Evolutionary conservation across 2,888 invertebrate genomes (phyloP).

Genomic region (Digitonthophagus gazella): DNA sequence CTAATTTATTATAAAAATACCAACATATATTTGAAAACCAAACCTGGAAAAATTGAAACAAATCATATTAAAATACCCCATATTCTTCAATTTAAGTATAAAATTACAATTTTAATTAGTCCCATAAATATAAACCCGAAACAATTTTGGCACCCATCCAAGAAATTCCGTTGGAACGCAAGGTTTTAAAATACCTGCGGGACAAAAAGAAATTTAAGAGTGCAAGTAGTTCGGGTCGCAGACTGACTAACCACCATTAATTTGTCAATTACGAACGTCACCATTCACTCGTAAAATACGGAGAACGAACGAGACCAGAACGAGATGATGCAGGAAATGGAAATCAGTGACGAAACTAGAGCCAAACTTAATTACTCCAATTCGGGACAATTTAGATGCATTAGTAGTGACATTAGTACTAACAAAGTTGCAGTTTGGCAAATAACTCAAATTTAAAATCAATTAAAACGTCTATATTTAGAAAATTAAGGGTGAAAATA

Average conservation of each 20-base stretch:
- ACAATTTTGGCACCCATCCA: constrained; percentile 5
- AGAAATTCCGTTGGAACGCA: not conserved
- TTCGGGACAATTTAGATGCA: constrained; percentile 23
- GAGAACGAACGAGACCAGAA: constrained; percentile 16
- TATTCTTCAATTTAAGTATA: not conserved
- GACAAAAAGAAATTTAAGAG: constrained; percentile 7
- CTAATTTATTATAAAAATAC: no score
- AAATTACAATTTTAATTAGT: not conserved
- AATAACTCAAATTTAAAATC: no score
- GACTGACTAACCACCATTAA: constrained; percentile 19
- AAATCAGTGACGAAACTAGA: constrained; percentile 24
- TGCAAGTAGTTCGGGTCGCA: constrained; percentile 3
- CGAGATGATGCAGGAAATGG: constrained; percentile 19
- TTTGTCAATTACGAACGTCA: constrained; percentile 19
- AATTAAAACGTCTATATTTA: no score
- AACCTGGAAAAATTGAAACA: not conserved
- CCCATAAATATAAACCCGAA: not conserved
- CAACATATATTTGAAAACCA: no score
- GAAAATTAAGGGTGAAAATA: no score
- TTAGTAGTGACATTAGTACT: no score
- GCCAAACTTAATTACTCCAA: constrained; percentile 24
- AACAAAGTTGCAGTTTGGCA: not conserved
- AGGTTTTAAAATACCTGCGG: constrained; percentile 6
- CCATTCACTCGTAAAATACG: not conserved
- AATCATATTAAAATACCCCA: not conserved